Percentiles rank a stretch among this genome's conserved stretches.
phyloP scores from a whole-genome alignment of 2,113 vertebrate species.

The Atlantisia rogersi region DNA sequence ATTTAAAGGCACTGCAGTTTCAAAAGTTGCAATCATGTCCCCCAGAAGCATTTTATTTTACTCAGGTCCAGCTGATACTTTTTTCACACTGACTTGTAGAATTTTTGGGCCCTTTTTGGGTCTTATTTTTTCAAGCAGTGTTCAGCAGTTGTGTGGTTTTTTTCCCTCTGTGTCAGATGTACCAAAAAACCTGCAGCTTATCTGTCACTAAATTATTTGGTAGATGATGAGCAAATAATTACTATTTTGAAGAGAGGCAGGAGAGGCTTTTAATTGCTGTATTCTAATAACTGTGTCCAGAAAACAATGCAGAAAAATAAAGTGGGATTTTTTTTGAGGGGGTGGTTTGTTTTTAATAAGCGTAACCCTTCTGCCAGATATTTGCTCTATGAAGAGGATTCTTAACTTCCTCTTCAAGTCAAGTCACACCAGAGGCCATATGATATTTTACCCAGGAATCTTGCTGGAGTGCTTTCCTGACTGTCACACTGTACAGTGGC shows the following conservation, averaged over 20 bases:
- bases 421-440: constrained; percentile 28
- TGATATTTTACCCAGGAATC: constrained; percentile 39
- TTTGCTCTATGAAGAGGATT: constrained; percentile 44
- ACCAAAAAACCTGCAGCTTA: constrained; percentile 50
- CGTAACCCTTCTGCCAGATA: constrained; percentile 40
- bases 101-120: constrained; percentile 23
- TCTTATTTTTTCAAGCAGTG: constrained; percentile 49
- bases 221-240: constrained; percentile 37
- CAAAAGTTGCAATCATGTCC: constrained; percentile 48
- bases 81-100: constrained; percentile 22
- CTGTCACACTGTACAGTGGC: constrained; percentile 14
- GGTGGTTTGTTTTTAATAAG: constrained; percentile 21
- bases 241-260: not conserved
- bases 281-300: constrained; percentile 34
- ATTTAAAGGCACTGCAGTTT: constrained; percentile 75
- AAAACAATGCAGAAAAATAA: constrained; percentile 33
- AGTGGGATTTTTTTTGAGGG: too few species aligned
- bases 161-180: constrained; percentile 18
- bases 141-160: constrained; percentile 27
- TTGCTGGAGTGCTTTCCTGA: constrained; percentile 59
- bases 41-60: constrained; percentile 72
- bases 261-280: constrained; percentile 21
- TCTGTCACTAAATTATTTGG: constrained; percentile 18
- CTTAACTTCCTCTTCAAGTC: constrained; percentile 34
- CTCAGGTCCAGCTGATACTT: constrained; percentile 70